Base-by-base conservation (phyloP, 2,888 invertebrate genomes). In the Caenorhabditis imperialis region DNA sequence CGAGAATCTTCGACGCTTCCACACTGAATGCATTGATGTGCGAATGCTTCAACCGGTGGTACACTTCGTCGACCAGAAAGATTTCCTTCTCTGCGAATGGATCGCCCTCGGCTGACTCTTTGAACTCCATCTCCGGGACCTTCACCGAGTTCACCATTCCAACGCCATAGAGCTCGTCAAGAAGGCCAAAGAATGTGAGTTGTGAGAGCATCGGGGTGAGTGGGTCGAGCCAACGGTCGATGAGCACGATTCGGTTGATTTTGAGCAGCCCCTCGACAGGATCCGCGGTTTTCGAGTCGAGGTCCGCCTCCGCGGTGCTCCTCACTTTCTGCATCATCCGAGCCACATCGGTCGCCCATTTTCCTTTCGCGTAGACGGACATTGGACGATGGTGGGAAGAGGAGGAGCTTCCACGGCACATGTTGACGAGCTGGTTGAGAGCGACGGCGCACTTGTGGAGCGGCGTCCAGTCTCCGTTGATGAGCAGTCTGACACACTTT, bases 141-240 rank as follows among this genome's bases (percentile, higher is more conserved):
- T 81, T 82, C n/a, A 82, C 69, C 2, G 77, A 77, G 18, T 77
- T 78, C n/a, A 78, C 75, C 72, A 78, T 73, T 55, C 79, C 72
- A 20, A 79, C 62, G n/a, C 75, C 71, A 30, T 74, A 82, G 4
- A 79, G 35, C 20, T 82, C 82, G 58, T 99, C 99, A 77, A 99
- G 94, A 7, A 99, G 91, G 3, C 98, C 99, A 89, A 97, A 97
- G 85, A 98, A 99, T 0, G 98, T 98, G 35, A 97, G 91, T 88
- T 98, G 99, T 0, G 96, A 96, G 0, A 94, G 92, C 84, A 99
- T 90, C 0, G 96, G 94, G 48, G 95, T 94, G 50, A 98, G 91
- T 58, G 96, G 91, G 91, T 99, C 99, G 3, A 96, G 92, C 44
- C 93, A 92, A 25, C 99, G 91, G 89, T 99, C 99, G 1, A 99